These are phyloP conservation scores for Campoplex capitator DNA, from an alignment of 2,888 invertebrate genomes.

Conservation along the genomic window DNA sequence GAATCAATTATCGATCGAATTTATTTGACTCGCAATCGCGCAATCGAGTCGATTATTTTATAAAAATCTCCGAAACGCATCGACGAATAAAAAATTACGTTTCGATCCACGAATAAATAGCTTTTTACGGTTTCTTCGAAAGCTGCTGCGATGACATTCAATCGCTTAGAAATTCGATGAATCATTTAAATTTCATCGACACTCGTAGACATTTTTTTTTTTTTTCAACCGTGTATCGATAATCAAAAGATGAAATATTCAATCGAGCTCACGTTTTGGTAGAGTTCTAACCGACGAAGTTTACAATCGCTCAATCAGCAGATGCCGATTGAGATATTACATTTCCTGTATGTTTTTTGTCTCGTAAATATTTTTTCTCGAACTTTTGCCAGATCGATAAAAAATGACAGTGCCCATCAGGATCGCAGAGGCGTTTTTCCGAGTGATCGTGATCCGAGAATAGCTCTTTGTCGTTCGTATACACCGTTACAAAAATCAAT, in stretches of 20 bases:
- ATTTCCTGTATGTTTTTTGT: constrained; percentile 15
- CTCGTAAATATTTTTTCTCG: constrained; percentile 22
- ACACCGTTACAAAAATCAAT: constrained; percentile 23
- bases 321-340: constrained; percentile 24
- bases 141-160: not conserved
- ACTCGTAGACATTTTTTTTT: not conserved
- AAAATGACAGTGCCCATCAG: constrained; percentile 18
- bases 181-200: not conserved
- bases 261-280: not conserved
- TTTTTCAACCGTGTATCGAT: not conserved
- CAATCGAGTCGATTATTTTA: not conserved
- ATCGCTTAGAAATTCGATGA: not conserved
- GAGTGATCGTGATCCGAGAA: constrained; percentile 21
- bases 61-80: not conserved
- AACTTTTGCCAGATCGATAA: not conserved
- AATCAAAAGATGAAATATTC: not conserved
- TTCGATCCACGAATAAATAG: not conserved
- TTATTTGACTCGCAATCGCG: not conserved
- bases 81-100: not conserved
- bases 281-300: not conserved
- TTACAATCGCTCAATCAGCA: not conserved
- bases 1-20: constrained; percentile 3
- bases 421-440: not conserved
- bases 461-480: constrained; percentile 6
- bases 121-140: not conserved